Conservation (phyloP, 2,797 vertebrate genomes). For the Varecia variegata region DNA sequence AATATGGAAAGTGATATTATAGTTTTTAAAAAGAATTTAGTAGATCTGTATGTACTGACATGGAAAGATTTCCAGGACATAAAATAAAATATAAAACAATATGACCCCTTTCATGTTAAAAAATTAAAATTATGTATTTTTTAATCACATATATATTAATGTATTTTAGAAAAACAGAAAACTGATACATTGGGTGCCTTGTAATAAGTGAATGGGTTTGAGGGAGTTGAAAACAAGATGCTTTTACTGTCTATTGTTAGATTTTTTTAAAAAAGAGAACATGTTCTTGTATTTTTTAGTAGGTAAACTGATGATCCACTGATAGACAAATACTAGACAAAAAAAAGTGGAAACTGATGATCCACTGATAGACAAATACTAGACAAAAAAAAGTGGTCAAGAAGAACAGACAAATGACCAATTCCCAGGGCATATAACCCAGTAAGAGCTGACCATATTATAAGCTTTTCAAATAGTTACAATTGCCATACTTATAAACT, state of each 20-base stretch:
- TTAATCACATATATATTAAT: not conserved
- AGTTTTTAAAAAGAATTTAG: not conserved
- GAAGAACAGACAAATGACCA: not conserved
- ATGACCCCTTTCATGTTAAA: not conserved
- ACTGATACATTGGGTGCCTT: not conserved
- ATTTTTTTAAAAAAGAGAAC: not conserved
- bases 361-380: not conserved
- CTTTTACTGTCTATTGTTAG: not conserved
- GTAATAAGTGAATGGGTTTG: not conserved
- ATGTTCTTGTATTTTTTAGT: not conserved
- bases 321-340: not conserved
- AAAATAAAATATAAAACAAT: slow-evolving; percentile 11
- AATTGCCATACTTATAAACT: not conserved
- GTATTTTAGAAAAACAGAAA: slow-evolving; percentile 28
- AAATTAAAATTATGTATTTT: slow-evolving; percentile 34
- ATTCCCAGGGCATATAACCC: not conserved
- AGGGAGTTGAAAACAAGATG: not conserved
- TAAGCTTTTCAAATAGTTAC: not conserved
- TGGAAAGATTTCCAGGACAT: not conserved
- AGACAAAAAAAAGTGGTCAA: not conserved
- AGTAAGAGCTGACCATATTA: not conserved
- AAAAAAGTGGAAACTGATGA: not conserved
- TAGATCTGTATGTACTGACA: not conserved
- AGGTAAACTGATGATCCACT: not conserved
- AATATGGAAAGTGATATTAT: not conserved